Base-by-base conservation (phyloP, 2,113 vertebrate genomes). In the Hemicordylus capensis region DNA sequence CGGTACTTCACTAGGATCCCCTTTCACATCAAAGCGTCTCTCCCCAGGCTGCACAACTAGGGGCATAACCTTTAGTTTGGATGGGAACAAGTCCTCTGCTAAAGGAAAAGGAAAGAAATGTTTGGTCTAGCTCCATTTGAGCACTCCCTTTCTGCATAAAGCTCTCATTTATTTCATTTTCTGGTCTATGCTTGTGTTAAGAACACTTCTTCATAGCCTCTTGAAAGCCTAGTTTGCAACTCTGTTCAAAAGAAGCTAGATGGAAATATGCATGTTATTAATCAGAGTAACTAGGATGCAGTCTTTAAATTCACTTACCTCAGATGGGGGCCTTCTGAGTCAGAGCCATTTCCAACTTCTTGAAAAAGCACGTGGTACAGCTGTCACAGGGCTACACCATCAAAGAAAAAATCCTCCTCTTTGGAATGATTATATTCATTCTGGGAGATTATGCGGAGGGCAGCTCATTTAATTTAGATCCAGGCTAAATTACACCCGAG, bases 1-100 rank as follows among this genome's bases (percentile, higher is more conserved):
- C 93, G 94, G 92, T 93, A 74, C 90, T 93, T 83, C 84, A 90
- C 92, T 85, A 88, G 82, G 92, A 93, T 95, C 93, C 89, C 93
- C 93, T 95, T 95, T 96, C 95, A 96, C 95, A 96, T 96, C 96
- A 96, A 96, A 96, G 96, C 87, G 80, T 85, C 92, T 88, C 89
- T 96, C 92, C 88, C 86, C 37, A 0, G 93, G 92, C 94, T 95
- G 90, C 92, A 90, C 86, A 94, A 94, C 94, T 90, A 92, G 89
- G 95, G 92, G 90, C 95, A 93, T 91, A 95, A 93, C 94, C 96
- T 93, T 79, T 93, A 88, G 89, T 94, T 94, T 95, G 92, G 89
- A 93, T 94, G 95, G 95, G 95, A 95, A 96, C 92, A 84, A 93
- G 88, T 93, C 94, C 93, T 90, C 89, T 94, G 93, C 94, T 93